phyloP scores from a whole-genome alignment of 2,113 vertebrate genomes.

The Numenius arquata region DNA sequence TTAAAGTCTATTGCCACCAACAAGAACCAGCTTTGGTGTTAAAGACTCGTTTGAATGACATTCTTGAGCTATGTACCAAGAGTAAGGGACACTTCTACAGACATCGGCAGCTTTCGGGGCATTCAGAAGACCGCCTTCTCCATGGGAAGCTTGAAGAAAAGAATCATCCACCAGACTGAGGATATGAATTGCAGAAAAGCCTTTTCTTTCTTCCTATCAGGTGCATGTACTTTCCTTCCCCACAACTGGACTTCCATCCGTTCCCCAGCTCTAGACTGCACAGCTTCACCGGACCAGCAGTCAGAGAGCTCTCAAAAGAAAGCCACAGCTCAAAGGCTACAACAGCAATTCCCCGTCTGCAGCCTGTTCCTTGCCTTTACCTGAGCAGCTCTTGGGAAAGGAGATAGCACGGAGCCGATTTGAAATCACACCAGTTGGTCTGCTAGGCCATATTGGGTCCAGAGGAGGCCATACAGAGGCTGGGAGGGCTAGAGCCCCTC shows the following conservation, averaged over 20 bases:
- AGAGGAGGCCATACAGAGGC: too few species aligned
- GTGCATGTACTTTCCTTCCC: neutral
- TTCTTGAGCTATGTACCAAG: neutral
- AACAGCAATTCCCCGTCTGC: neutral
- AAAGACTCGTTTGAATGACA: neutral
- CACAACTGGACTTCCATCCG: accelerated
- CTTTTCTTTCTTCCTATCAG: neutral
- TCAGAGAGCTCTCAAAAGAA: neutral
- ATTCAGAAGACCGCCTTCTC: neutral
- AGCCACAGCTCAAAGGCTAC: neutral
- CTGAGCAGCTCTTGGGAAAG: neutral
- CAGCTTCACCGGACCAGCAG: neutral
- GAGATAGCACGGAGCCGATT: neutral
- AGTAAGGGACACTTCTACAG: neutral
- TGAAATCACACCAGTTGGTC: neutral
- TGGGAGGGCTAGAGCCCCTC: too few species aligned
- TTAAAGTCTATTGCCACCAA: neutral
- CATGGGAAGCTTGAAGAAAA: neutral
- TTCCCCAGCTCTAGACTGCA: neutral
- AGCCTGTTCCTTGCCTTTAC: neutral
- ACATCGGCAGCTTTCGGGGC: neutral
- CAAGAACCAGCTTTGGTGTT: neutral
- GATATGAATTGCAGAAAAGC: neutral
- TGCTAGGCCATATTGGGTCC: neutral
- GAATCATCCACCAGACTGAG: neutral